Evolutionary conservation across 2,113 vertebrate species (phyloP), one percentile per base, ranked within the genome.

Genomic region (Dasyurus viverrinus): DNA sequence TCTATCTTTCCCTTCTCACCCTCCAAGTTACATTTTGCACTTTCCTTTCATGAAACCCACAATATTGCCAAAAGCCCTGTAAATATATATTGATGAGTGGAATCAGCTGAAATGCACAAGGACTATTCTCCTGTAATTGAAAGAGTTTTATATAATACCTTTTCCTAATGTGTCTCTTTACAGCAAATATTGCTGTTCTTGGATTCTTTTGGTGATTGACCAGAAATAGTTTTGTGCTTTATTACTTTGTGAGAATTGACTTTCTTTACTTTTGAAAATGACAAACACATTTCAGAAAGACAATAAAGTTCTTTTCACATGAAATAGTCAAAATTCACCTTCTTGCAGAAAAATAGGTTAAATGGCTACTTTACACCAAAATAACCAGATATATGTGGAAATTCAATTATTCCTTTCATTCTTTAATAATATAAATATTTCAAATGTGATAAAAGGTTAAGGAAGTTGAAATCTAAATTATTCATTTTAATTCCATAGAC

Each of bases 151-250:
- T 92, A 30, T 96, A 36, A 76, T 53, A 95, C 50, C 11, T 92
- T 46, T 19, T 91, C 96, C 36, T 92, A 27, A 94, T 97, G 84
- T 89, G 42, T 95, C 54, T 90, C 25, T 92, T n/a, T 42, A 1
- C 53, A 95, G 47, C 19, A 0, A 0, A 93, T 52, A 2, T 1
- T 91, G 30, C 19, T 94, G 14, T 0, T 93, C 96, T 93, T 92
- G 2, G 94, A 91, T 91, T 95, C 42, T 1, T 92, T 96, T 93
- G 54, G 47, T 54, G 93, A 95, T 2, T 93, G 91, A 3, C 50
- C 48, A 90, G 94, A 92, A 97, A 96, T 55, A 76, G 93, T 89
- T 2, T 90, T 19, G 57, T 94, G 5, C 91, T 42, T 23, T 90
- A 0, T 11, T 89, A n/a, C 92, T 68, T 68, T 95, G 68, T 90